phyloP scores from a whole-genome alignment of 2,888 invertebrate species.

The Ormyrus rosae region DNA sequence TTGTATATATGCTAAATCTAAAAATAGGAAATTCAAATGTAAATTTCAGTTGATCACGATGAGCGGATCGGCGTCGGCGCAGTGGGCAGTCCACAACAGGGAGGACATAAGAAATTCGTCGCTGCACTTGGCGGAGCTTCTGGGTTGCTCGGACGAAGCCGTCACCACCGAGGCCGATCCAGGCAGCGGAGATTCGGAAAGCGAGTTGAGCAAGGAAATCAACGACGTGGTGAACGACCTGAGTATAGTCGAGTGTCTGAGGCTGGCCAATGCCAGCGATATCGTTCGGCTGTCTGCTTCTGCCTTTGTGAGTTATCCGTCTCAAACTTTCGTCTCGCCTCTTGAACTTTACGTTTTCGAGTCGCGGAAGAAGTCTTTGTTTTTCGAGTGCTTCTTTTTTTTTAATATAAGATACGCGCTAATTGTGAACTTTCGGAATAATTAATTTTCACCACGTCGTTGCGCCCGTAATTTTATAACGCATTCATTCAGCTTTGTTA shows the following conservation, averaged over 20 bases:
- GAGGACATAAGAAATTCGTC: constrained; percentile 59
- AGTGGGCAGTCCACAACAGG: constrained; percentile 60
- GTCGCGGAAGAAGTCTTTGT: no score
- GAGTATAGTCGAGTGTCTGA: constrained; percentile 62
- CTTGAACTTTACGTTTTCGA: background rate
- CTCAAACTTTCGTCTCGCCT: background rate
- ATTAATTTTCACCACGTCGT: no score
- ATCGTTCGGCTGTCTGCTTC: background rate
- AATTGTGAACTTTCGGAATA: no score
- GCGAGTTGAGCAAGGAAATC: background rate
- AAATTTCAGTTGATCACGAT: constrained; percentile 62
- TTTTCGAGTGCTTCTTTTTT: no score
- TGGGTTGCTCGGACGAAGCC: constrained; percentile 59
- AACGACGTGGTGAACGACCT: constrained; percentile 39
- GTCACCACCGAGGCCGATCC: background rate
- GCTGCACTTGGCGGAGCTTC: constrained; percentile 58
- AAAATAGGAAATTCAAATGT: background rate
- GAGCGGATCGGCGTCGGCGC: constrained; percentile 61
- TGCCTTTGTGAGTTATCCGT: constrained; percentile 54
- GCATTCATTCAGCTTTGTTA: no score
- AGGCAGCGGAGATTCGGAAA: constrained; percentile 26
- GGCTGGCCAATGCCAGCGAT: constrained; percentile 29
- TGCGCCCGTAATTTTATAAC: no score
- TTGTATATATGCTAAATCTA: background rate
- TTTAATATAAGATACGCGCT: no score